Percentiles rank a stretch among this genome's conserved stretches.
These are phyloP conservation scores for Polyodon spathula DNA, from an alignment of 2,113 vertebrate genomes.

Conservation along the genomic window DNA sequence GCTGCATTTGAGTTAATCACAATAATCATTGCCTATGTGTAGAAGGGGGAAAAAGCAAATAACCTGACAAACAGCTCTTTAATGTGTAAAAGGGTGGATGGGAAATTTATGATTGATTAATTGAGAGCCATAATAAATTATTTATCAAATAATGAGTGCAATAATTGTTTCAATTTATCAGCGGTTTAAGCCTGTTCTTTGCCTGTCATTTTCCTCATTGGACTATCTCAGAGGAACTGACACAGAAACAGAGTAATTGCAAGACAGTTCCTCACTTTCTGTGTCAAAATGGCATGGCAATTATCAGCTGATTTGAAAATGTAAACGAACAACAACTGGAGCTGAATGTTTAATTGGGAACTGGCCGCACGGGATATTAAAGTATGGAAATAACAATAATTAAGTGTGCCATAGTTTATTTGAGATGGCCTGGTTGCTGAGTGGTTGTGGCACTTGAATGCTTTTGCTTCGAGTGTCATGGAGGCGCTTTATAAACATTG, in stretches of 20 bases:
- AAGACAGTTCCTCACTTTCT: slow-evolving; percentile 5
- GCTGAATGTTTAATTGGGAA: slow-evolving; percentile 17
- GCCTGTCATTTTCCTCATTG: slow-evolving; percentile 15
- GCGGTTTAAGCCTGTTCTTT: slow-evolving; percentile 13
- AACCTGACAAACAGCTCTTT: background rate
- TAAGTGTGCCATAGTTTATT: background rate
- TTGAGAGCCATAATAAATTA: slow-evolving; percentile 16
- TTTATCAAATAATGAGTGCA: slow-evolving; percentile 19
- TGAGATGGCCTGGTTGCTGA: background rate
- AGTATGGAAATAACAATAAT: slow-evolving; percentile 12
- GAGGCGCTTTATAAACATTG: slow-evolving; percentile 1
- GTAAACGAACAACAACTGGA: slow-evolving; percentile 12
- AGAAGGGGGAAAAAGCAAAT: background rate
- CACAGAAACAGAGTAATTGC: slow-evolving; percentile 17
- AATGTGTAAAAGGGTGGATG: background rate
- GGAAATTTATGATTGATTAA: slow-evolving; percentile 19
- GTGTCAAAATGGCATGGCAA: slow-evolving; percentile 17
- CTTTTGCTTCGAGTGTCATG: slow-evolving; percentile 1
- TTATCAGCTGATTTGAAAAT: slow-evolving; percentile 14
- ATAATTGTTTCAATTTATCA: slow-evolving; percentile 23
- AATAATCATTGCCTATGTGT: too few species aligned
- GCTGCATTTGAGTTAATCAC: too few species aligned
- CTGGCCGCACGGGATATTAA: slow-evolving; percentile 13
- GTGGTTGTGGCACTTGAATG: slow-evolving; percentile 7
- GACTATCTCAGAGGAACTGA: slow-evolving; percentile 8